A percentile compares a stretch with the other conserved stretches of the same genome.
These are phyloP conservation scores for Mesocricetus auratus DNA, from an alignment of 2,113 vertebrate species.

Conservation along the genomic window DNA sequence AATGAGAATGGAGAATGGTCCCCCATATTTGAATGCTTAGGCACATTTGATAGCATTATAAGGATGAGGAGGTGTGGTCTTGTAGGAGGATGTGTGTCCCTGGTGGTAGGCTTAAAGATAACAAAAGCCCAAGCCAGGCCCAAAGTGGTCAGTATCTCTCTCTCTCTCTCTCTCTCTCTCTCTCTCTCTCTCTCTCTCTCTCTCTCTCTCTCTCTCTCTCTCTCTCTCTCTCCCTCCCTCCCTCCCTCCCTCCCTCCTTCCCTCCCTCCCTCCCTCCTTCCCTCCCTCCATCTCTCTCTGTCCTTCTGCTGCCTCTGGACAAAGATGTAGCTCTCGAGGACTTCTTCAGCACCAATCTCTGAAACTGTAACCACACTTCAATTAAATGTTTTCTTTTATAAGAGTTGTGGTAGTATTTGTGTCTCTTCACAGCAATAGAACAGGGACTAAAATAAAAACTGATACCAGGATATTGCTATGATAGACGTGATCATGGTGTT, in stretches of 20 bases:
- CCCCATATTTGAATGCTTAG: neutral
- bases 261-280: neutral
- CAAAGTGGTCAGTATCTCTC: neutral
- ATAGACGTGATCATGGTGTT: too few relatives aligned
- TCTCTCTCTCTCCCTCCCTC: neutral
- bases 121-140: neutral
- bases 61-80: neutral
- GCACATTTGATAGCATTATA: neutral
- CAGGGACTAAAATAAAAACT: too few relatives aligned
- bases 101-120: neutral
- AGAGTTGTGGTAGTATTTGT: too few relatives aligned
- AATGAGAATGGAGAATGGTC: neutral
- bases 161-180: neutral
- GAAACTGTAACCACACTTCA: too few relatives aligned
- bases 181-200: neutral
- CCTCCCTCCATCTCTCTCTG: too few relatives aligned
- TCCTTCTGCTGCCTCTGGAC: neutral
- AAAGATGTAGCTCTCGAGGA: neutral
- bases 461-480: too few relatives aligned
- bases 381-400: too few relatives aligned
- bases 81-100: neutral
- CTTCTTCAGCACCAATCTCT: too few relatives aligned
- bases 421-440: too few relatives aligned
- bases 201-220: neutral
- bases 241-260: neutral